Base-by-base conservation (phyloP, 1,140 invertebrate species). In the Arion vulgaris region DNA sequence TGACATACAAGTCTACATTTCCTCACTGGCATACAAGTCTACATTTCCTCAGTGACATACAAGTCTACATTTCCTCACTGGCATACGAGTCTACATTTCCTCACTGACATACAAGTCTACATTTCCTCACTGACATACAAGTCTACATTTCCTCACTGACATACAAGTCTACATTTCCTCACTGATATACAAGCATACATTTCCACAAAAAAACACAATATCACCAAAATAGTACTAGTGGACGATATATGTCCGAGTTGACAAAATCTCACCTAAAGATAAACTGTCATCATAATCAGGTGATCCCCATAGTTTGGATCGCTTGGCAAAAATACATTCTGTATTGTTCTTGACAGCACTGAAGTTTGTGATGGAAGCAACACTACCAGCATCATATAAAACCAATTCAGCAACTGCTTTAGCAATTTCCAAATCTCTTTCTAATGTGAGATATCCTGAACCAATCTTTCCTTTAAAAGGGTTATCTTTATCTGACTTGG, bases 251-350 rank as follows among this genome's bases (percentile, higher is more conserved):
- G 53, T 57, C 17, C 23, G 53, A 57, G 23, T n/a, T 23, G 5
- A 57, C 5, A 23, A 4, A 17, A 28, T 71, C 68, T 85, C 85
- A 90, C 90, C 90, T 72, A 89, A 69, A 69, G 78, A 76, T 7
- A 90, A 49, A 9, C 80, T 39, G 15, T 85, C 26, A 34, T 86
- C 80, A 89, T 89, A 91, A 41, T 85, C 74, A 23, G 80, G 74
- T 28, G 85, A 85, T 39, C 88, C 88, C 91, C 91, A 91, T 23
- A 91, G 15, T 79, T 84, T 87, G n/a, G 91, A 86, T 41, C 84
- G 85, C 81, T 86, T 89, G 5, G 91, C 90, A 87, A 91, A 91
- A 41, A 88, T 80, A 83, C 90, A 91, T 75, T 90, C 88, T 51
- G 90, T 86, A 36, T 88, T 84, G 36, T 80, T 11, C 83, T 89